phyloP scores from a whole-genome alignment of 2,797 vertebrate species.

The Arctocebus calabarensis region DNA sequence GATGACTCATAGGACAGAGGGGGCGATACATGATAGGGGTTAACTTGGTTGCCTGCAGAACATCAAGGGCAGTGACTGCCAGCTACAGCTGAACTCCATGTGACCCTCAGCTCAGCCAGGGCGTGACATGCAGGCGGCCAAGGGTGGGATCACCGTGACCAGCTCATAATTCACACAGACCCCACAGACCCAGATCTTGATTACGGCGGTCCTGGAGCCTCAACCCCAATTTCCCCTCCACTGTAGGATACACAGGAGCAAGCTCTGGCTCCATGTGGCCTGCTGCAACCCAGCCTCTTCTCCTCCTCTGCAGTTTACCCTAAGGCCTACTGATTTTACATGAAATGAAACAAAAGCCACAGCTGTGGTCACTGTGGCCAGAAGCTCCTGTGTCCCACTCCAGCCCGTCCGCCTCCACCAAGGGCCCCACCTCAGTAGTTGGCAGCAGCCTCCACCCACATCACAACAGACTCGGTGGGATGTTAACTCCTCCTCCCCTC shows the following conservation, averaged over 20 bases:
- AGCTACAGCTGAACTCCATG: background rate
- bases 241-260: background rate
- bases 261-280: background rate
- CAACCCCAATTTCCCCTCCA: background rate
- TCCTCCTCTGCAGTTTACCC: constrained; percentile 47
- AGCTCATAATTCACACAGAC: background rate
- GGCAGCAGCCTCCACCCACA: background rate
- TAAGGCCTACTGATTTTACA: constrained; percentile 59
- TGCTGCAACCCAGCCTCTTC: background rate
- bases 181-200: background rate
- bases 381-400: background rate
- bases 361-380: constrained; percentile 27
- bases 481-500: background rate
- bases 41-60: background rate
- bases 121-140: background rate
- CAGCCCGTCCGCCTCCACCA: background rate
- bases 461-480: background rate
- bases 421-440: background rate
- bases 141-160: background rate
- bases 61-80: background rate
- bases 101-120: background rate
- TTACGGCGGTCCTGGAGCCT: background rate
- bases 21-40: background rate
- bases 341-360: constrained; percentile 66
- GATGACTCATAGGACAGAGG: background rate